Conservation (phyloP, 2,888 invertebrate genomes). For the Lasioglossum pauxillum region DNA sequence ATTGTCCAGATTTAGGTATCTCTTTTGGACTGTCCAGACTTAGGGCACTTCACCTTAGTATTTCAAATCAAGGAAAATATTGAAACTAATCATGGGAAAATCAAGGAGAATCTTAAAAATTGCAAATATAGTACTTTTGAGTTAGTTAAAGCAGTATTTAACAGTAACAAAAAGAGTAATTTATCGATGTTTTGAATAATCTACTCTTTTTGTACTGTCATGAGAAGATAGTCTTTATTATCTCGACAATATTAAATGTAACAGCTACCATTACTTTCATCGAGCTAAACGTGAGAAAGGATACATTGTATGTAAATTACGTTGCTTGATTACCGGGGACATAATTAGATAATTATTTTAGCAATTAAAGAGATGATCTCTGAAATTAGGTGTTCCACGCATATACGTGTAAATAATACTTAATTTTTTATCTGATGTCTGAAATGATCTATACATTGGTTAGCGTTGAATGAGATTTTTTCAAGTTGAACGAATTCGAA, state of each 20-base stretch:
- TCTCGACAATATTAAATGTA: background rate
- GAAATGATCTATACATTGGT: background rate
- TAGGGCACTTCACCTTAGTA: too few species aligned
- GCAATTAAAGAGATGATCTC: background rate
- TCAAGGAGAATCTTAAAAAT: background rate
- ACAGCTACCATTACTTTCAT: background rate
- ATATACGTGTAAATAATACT: background rate
- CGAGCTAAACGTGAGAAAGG: background rate
- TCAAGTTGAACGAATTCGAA: background rate
- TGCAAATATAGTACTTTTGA: background rate
- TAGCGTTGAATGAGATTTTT: background rate
- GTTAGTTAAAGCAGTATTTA: background rate
- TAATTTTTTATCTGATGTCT: background rate
- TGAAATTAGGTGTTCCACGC: background rate
- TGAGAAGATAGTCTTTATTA: background rate
- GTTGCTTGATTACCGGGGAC: background rate
- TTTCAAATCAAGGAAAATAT: too few species aligned
- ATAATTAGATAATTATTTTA: background rate
- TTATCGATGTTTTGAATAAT: background rate
- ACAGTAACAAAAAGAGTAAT: background rate
- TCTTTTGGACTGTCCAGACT: too few species aligned
- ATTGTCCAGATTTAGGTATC: too few species aligned
- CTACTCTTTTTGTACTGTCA: background rate
- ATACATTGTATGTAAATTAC: background rate
- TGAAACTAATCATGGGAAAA: too few species aligned